Base-by-base conservation (phyloP, 2,888 invertebrate species). In the Apamea monoglypha region DNA sequence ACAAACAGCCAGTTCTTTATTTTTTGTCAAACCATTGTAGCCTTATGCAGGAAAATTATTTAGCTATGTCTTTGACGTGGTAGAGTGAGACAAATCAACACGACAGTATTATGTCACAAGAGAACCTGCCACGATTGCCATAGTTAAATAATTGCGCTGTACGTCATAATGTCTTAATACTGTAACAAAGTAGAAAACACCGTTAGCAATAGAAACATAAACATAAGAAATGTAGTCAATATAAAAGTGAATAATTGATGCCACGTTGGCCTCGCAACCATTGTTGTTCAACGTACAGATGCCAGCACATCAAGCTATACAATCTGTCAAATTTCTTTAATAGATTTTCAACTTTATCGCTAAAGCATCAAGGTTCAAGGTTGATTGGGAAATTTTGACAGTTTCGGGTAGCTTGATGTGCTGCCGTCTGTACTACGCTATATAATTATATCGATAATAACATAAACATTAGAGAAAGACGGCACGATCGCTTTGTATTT, bases 401-500 rank as follows among this genome's bases (percentile, higher is more conserved):
- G 47, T 47, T 47, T 16, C 47, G 16, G 47, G 47, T 47, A 47
- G 47, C 5, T 47, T 47, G 47, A 47, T 12, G 47, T 47, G 47
- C 16, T 14, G 47, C 0, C 16, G 47, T 16, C 3, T 47, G 47
- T 5, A 47, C 47, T 47, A 47, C 16, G 72, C 80, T 87, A 80
- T 83, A 69, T 81, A 74, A 83, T 73, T 73, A 75, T 87, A 81
- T 81, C 36, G 73, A 83, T 83, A 77, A 32, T 44, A 82, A 80
- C 12, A 72, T 81, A 59, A 81, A 82, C 40, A 40, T 80, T 83
- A 84, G 76, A 80, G 77, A 78, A 82, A 72, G 67, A 80, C 61
- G 80, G 81, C 84, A 86, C 80, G 83, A 81, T 83, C 61, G 89
- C 89, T 89, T 89, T 84, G 89, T 86, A 84, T 88, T 89, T 88